Base-by-base conservation (phyloP, 2,113 vertebrate genomes). In the Prionailurus bengalensis region DNA sequence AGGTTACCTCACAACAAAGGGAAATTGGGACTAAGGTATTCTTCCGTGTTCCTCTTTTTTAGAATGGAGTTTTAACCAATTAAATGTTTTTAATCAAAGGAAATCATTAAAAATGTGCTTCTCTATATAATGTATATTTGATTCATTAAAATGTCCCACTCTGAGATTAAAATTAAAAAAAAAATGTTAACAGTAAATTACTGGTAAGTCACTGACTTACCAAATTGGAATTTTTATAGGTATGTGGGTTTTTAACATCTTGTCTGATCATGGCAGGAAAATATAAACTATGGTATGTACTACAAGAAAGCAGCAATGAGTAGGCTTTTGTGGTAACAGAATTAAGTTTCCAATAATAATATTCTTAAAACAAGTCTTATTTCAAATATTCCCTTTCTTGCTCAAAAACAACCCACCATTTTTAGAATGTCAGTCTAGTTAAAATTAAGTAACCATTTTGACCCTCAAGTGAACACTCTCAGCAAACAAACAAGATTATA, bases 401-500 rank as follows among this genome's bases (percentile, higher is more conserved):
- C 36, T 80, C 27, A 19, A 89, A 42, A 79, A 71, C 25, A 95
- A 79, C 4, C 71, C 10, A 31, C 15, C 10, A 23, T 15, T 74
- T 94, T 97, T 81, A 96, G 33, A 96, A 82, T 74, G 73, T 82
- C 73, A 92, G 21, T n/a, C 14, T 65, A 88, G 45, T 92, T 87
- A 87, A 94, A 95, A 89, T 92, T 65, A 97, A 96, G 65, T 16
- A 94, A 78, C 74, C 48, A 85, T 71, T 85, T 93, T 9, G 7
- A 94, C 53, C 31, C 91, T 88, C 87, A 95, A 94, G 96, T 79
- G 70, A 97, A 91, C 71, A 82, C 1, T 94, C 74, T 90, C 94
- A 89, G 88, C 81, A 98, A 97, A 96, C 87, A 94, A 95, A 97
- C 55, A 94, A 55, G 71, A 94, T 79, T 70, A 85, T 4, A 95